A percentile compares a stretch with the other conserved stretches of the same genome.
Conservation (phyloP, 37 sponge, comb jelly and placozoan species). For the Oscarella lobularis region DNA sequence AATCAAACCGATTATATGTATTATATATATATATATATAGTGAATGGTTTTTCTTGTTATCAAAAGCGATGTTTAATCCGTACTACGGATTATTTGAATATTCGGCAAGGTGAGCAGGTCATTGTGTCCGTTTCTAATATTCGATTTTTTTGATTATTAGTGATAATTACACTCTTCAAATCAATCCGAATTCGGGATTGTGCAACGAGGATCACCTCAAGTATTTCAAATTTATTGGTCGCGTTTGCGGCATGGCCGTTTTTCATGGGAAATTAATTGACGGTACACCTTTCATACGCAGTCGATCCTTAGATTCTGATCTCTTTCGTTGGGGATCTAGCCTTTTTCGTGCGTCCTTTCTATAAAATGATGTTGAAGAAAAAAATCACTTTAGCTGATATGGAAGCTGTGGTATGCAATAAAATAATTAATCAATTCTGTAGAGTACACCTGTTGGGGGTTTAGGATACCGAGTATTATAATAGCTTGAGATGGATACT, state of each 20-base stretch:
- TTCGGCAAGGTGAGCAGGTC: constrained; percentile 60
- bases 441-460: not conserved
- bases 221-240: constrained; percentile 86
- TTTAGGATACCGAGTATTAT: constrained; percentile 81
- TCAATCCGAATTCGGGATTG: constrained; percentile 91
- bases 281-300: constrained; percentile 74
- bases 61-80: constrained; percentile 97
- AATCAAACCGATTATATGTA: not conserved
- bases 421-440: not conserved
- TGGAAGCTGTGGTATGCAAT: constrained; percentile 76
- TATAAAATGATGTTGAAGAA: constrained; percentile 89
- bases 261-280: constrained; percentile 92
- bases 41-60: constrained; percentile 93
- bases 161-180: constrained; percentile 98
- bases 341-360: constrained; percentile 93
- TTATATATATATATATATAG: constrained; percentile 19
- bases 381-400: constrained; percentile 60
- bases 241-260: constrained; percentile 95
- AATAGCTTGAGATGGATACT: constrained; percentile 85
- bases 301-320: too few species aligned
- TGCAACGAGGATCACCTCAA: constrained; percentile 78
- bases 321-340: too few species aligned
- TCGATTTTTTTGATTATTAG: constrained; percentile 22
- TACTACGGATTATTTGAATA: constrained; percentile 98
- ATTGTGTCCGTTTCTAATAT: not conserved